These are phyloP conservation scores for Esox lucius DNA, from an alignment of 2,797 vertebrate species.

Conservation along the genomic window DNA sequence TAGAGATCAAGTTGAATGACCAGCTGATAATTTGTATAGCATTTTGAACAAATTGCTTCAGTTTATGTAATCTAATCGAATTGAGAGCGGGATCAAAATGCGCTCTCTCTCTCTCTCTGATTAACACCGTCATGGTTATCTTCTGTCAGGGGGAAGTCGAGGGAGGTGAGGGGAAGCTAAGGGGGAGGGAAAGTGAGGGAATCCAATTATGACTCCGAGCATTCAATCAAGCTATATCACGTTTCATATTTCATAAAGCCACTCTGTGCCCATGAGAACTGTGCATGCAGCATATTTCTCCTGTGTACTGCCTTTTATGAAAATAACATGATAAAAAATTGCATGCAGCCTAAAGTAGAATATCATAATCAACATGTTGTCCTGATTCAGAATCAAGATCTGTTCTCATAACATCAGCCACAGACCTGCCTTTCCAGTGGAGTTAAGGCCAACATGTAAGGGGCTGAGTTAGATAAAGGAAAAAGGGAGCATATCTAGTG, in stretches of 20 bases:
- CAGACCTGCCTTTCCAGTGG: background rate
- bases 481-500: constrained; percentile 27
- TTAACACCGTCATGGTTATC: constrained; percentile 73
- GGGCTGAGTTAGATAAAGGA: background rate
- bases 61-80: constrained; percentile 74
- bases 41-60: constrained; percentile 68
- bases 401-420: background rate
- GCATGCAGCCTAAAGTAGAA: constrained; percentile 28
- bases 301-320: constrained; percentile 6
- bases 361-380: constrained; percentile 5
- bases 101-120: constrained; percentile 71
- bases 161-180: constrained; percentile 21
- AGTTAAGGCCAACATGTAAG: no score
- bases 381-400: background rate
- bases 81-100: constrained; percentile 73
- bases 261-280: constrained; percentile 43
- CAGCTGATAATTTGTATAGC: constrained; percentile 68
- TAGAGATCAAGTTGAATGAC: constrained; percentile 65
- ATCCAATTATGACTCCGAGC: constrained; percentile 71
- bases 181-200: constrained; percentile 51
- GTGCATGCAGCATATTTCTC: constrained; percentile 23
- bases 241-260: constrained; percentile 67
- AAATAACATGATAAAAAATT: constrained; percentile 11
- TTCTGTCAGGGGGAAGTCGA: constrained; percentile 54
- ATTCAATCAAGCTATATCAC: constrained; percentile 72